These are phyloP conservation scores for Thryonomys swinderianus DNA, from an alignment of 2,113 vertebrate species.

Conservation along the genomic window DNA sequence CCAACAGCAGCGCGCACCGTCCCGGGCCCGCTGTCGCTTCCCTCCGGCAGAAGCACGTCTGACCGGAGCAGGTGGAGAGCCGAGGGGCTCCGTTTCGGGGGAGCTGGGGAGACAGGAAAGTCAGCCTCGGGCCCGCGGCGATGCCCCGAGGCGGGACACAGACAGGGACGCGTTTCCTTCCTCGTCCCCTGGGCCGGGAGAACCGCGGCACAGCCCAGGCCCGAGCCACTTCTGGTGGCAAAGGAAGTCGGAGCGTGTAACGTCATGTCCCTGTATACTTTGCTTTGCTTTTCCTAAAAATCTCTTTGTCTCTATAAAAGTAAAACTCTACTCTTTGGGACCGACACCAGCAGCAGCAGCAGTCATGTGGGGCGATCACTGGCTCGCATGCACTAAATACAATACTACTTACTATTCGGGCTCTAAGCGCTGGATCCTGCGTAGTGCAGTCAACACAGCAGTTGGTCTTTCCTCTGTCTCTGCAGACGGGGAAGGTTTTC, in stretches of 20 bases:
- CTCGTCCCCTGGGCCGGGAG: no score
- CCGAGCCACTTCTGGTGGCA: no score
- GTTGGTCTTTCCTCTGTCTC: no score
- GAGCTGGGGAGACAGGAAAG: not conserved
- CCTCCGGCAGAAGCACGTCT: not conserved
- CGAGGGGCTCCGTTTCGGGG: not conserved
- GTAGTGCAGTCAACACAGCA: not conserved
- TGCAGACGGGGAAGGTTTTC: no score
- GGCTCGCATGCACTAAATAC: not conserved
- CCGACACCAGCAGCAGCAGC: not conserved
- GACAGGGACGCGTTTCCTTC: no score
- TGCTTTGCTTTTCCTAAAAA: not conserved
- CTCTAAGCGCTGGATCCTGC: not conserved
- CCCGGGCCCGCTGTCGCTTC: not conserved
- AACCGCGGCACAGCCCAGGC: no score
- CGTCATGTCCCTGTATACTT: not conserved
- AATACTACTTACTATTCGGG: not conserved
- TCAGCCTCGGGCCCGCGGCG: no score
- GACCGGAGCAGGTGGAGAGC: not conserved
- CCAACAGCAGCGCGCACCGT: not conserved
- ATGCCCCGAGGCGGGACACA: no score
- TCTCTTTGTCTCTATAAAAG: not conserved
- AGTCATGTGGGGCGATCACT: not conserved
- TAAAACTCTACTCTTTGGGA: not conserved
- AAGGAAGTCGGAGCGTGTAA: no score